A percentile compares a stretch with the other conserved stretches of the same genome.
phyloP scores from a whole-genome alignment of 2,888 invertebrate species.

The Mesorhabditis spiculigera region DNA sequence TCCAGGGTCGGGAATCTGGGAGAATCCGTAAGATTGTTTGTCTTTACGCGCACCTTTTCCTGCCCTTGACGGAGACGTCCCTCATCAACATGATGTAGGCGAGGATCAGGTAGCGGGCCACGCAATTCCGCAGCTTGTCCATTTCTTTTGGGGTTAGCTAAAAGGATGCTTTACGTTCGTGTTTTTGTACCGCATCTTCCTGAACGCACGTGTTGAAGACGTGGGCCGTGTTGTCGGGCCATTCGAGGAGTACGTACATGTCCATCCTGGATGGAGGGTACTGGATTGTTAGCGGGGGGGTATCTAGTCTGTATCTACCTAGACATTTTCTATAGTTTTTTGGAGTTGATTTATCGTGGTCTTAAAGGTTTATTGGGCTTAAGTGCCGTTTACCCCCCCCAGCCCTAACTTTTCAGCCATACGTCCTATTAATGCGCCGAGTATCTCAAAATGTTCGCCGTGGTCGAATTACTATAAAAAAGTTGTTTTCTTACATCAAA shows the following conservation, averaged over 20 bases:
- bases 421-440: no score
- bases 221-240: conserved; percentile 33
- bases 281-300: no score
- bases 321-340: no score
- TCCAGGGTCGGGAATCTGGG: conserved; percentile 26
- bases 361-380: no score
- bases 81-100: conserved; percentile 28
- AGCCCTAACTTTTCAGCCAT: no score
- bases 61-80: conserved; percentile 25
- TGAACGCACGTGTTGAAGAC: conserved; percentile 23
- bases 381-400: no score
- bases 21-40: no score
- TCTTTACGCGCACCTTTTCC: conserved; percentile 4
- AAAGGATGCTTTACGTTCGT: neutral
- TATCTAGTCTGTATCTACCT: no score
- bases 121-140: conserved; percentile 14
- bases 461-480: no score
- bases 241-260: conserved; percentile 24
- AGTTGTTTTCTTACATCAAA: no score
- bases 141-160: conserved; percentile 14
- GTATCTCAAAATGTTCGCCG: no score
- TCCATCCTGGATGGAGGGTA: conserved; percentile 14
- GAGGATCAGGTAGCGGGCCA: conserved; percentile 28
- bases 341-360: no score
- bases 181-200: conserved; percentile 13